Evolutionary conservation across 2,888 invertebrate genomes (phyloP), one percentile per base, ranked within the genome.

Genomic region (Polymixis lichenea): DNA sequence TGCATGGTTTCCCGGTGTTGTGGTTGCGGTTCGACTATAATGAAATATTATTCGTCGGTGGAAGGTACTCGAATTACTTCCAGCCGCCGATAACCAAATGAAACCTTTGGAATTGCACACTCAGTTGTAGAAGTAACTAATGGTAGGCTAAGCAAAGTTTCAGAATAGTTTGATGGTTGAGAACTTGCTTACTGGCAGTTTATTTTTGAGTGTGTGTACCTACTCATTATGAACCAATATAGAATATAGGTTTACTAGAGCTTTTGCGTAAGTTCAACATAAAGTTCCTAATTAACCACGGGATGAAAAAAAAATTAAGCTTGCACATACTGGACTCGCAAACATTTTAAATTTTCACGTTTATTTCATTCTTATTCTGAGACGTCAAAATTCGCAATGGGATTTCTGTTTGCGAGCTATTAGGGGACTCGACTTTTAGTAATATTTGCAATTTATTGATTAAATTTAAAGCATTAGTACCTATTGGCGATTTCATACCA

Each of bases 1-100:
- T 87, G 83, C 89, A 87, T 69, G 94, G 92, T 86, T 94, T 94
- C 93, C 87, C 82, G 70, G 77, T 87, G 87, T 89, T 91, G 92
- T 87, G 93, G 92, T 93, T 86, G 86, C 87, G 86, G 85, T 88
- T 90, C 88, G 77, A 88, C 83, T 88, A 85, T 87, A 90, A 89
- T 89, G 86, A 89, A 93, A 92, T 93, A 91, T 91, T 87, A 90
- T 90, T 91, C 83, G 87, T 81, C 77, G 87, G 86, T 90, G 87
- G 89, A 87, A 87, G 83, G 88, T 87, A 83, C 88, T 90, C 87
- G 75, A 86, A 83, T 92, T 88, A 89, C 90, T 80, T 80, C 72
- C 84, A 83, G 77, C 79, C 79, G 78, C 80, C 78, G 80, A 69
- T 84, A 86, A 81, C 86, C 82, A 74, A 86, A 71, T 68, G 90